A percentile compares a stretch with the other conserved stretches of the same genome.
These are phyloP conservation scores for Bovichtus diacanthus DNA, from an alignment of 2,797 vertebrate genomes.

Conservation along the genomic window DNA sequence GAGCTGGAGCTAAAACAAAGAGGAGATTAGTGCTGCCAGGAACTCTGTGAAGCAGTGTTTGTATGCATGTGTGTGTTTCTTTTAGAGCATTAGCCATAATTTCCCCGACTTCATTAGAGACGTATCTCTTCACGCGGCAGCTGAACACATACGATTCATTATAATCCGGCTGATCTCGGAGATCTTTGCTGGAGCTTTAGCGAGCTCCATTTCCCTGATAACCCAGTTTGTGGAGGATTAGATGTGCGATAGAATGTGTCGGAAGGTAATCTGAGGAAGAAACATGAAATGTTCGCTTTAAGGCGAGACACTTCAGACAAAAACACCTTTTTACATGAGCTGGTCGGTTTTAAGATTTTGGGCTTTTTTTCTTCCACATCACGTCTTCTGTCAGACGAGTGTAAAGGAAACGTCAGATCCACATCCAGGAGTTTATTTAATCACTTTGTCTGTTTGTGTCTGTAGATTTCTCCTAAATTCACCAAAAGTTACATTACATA, in stretches of 20 bases:
- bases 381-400: too few relatives aligned
- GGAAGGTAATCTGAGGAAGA: constrained; percentile 60
- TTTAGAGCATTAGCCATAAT: constrained; percentile 62
- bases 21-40: constrained; percentile 24
- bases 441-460: too few relatives aligned
- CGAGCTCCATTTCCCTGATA: constrained; percentile 69
- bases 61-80: constrained; percentile 31
- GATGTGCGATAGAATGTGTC: constrained; percentile 59
- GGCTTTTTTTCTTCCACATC: rapidly evolving
- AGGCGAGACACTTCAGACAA: too few relatives aligned
- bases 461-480: too few relatives aligned
- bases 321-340: too few relatives aligned
- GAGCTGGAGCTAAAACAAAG: constrained; percentile 33
- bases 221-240: constrained; percentile 76
- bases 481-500: too few relatives aligned
- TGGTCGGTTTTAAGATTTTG: too few relatives aligned
- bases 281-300: constrained; percentile 34
- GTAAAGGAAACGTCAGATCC: too few relatives aligned
- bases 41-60: constrained; percentile 15
- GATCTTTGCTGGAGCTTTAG: constrained; percentile 69
- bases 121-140: constrained; percentile 57
- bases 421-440: too few relatives aligned
- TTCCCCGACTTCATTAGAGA: constrained; percentile 56
- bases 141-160: constrained; percentile 70
- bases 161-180: constrained; percentile 74